Evolutionary conservation across 2,888 invertebrate genomes (phyloP).

Genomic region (Cheilosia scutellata): DNA sequence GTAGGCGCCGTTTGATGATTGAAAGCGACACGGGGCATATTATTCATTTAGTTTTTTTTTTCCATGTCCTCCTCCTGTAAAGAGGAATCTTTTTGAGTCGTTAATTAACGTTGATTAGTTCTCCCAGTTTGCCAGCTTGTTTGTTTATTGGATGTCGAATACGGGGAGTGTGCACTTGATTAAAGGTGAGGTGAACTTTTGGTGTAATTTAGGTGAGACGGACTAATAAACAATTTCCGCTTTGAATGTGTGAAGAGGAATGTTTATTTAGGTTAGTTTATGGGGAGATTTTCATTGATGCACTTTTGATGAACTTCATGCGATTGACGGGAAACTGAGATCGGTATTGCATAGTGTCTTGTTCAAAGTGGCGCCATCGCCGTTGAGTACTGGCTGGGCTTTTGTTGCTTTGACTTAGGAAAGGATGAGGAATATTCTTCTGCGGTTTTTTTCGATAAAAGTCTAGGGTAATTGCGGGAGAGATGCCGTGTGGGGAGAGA

Average conservation of each 20-base stretch:
- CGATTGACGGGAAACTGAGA: conserved; percentile 28
- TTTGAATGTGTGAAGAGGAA: conserved; percentile 12
- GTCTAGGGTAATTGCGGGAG: too few species aligned
- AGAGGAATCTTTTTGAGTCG: conserved; percentile 46
- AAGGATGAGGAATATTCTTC: background rate
- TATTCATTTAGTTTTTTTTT: conserved; percentile 50
- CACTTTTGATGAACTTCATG: conserved; percentile 48
- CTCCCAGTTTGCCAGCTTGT: conserved; percentile 43
- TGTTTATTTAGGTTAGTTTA: conserved; percentile 67
- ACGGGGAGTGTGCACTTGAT: conserved; percentile 30
- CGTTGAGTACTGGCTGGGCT: background rate
- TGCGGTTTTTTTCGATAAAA: background rate
- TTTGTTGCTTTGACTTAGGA: background rate
- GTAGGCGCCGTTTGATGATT: conserved; percentile 72
- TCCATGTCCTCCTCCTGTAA: background rate
- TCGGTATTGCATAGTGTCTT: background rate
- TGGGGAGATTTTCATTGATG: conserved; percentile 37
- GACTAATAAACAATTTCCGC: conserved; percentile 67
- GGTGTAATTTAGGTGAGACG: conserved; percentile 57
- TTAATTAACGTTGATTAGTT: conserved; percentile 76
- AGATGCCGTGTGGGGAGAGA: too few species aligned
- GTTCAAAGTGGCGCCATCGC: conserved; percentile 30
- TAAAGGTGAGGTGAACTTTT: conserved; percentile 43
- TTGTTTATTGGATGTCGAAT: conserved; percentile 66
- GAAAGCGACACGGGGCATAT: conserved; percentile 65